phyloP scores from a whole-genome alignment of 2,888 invertebrate species.

The Eurois occulta region DNA sequence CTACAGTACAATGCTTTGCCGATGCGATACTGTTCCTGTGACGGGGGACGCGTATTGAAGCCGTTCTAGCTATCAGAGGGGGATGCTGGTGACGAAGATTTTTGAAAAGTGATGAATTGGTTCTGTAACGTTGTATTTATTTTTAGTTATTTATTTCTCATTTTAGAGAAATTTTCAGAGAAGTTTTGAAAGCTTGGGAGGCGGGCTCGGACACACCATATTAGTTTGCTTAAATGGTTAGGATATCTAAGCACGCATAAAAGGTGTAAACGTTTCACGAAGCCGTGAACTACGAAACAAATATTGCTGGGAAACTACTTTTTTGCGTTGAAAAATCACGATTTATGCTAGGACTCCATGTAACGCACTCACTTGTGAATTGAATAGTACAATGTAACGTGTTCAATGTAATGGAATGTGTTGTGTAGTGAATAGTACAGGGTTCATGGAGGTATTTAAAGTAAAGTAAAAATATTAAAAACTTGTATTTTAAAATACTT shows the following conservation, averaged over 20 bases:
- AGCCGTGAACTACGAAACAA: too few relatives aligned
- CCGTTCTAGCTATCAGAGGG: background rate
- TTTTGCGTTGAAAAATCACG: background rate
- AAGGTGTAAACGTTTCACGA: background rate
- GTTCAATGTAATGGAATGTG: too few relatives aligned
- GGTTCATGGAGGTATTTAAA: too few relatives aligned
- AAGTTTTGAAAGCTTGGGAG: background rate
- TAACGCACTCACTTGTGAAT: too few relatives aligned
- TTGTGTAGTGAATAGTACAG: too few relatives aligned
- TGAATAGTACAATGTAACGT: too few relatives aligned
- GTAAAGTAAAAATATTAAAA: background rate
- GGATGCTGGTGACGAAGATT: background rate
- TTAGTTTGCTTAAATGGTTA: too few relatives aligned
- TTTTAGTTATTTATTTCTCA: background rate
- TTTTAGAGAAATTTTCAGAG: background rate
- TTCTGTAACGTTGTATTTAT: conserved; percentile 1
- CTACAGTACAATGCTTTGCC: conserved; percentile 31
- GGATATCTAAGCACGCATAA: background rate
- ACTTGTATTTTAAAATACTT: too few relatives aligned
- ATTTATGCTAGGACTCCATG: too few relatives aligned
- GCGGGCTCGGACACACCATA: background rate
- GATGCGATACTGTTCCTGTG: conserved; percentile 13
- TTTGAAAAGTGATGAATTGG: conserved; percentile 2
- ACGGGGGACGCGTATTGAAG: background rate
- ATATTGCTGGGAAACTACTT: background rate